These are phyloP conservation scores for Botia almorhae DNA, from an alignment of 2,797 vertebrate species.

Conservation along the genomic window DNA sequence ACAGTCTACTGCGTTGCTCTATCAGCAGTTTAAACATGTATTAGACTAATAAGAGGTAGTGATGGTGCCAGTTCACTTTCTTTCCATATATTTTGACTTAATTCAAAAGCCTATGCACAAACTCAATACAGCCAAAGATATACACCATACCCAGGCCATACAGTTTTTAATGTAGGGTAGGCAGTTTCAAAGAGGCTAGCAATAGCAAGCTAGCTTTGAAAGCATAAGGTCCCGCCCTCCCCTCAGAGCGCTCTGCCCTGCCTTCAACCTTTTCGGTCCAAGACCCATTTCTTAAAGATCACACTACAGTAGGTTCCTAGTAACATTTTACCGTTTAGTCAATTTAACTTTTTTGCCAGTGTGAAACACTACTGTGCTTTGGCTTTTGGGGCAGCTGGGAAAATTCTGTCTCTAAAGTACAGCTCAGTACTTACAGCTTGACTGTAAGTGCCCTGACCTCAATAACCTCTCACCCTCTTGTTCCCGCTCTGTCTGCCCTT, in stretches of 20 bases:
- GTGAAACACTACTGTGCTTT: background rate
- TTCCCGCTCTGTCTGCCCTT: too few relatives aligned
- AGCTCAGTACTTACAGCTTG: background rate
- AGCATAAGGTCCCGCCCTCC: too few relatives aligned
- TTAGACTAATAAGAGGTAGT: slow-evolving; percentile 50
- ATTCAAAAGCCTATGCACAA: slow-evolving; percentile 47
- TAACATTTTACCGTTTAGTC: background rate
- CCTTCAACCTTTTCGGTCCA: background rate
- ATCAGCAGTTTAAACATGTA: slow-evolving; percentile 58
- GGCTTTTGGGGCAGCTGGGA: too few relatives aligned
- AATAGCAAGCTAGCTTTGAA: too few relatives aligned
- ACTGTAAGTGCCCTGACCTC: background rate
- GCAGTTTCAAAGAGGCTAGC: too few relatives aligned
- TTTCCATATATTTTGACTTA: slow-evolving; percentile 45
- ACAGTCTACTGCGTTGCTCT: slow-evolving; percentile 33
- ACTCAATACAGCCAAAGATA: slow-evolving; percentile 30
- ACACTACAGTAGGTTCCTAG: background rate
- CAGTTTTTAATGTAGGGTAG: background rate
- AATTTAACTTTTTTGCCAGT: background rate
- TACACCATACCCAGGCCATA: background rate
- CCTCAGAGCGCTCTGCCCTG: too few relatives aligned
- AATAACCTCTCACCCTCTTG: too few relatives aligned
- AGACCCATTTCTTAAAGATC: background rate
- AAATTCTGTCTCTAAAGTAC: background rate
- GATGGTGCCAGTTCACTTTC: slow-evolving; percentile 41